A percentile compares a stretch with the other conserved stretches of the same genome.
phyloP scores from a whole-genome alignment of 2,888 invertebrate genomes.

The Stenoptilia bipunctidactyla region DNA sequence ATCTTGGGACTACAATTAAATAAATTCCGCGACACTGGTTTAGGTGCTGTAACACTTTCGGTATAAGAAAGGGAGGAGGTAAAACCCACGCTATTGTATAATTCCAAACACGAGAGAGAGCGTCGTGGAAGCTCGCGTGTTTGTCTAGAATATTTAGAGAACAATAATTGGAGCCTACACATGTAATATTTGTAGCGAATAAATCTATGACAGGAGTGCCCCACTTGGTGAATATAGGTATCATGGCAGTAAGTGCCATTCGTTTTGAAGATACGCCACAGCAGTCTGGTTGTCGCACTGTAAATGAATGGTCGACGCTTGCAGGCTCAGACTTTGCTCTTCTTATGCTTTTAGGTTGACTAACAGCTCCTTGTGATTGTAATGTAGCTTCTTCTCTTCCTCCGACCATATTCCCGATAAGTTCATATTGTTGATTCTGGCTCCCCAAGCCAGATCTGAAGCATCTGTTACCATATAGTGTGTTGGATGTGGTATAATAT shows the following conservation, averaged over 20 bases:
- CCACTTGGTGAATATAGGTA: slow-evolving; percentile 13
- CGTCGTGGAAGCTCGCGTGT: slow-evolving; percentile 12
- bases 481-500: slow-evolving; percentile 9
- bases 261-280: slow-evolving; percentile 8
- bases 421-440: slow-evolving; percentile 13
- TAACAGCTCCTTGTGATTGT: slow-evolving; percentile 18
- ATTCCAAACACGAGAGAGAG: slow-evolving; percentile 13
- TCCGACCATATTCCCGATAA: slow-evolving; percentile 16
- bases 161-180: slow-evolving; percentile 12
- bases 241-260: slow-evolving; percentile 18
- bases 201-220: slow-evolving; percentile 14
- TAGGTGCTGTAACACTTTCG: slow-evolving; percentile 9
- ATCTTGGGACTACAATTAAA: slow-evolving; percentile 11
- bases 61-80: slow-evolving; percentile 15
- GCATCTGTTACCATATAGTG: slow-evolving; percentile 18
- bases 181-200: slow-evolving; percentile 12
- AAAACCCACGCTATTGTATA: slow-evolving; percentile 16
- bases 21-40: slow-evolving; percentile 10
- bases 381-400: slow-evolving; percentile 10
- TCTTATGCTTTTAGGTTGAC: slow-evolving; percentile 12
- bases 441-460: slow-evolving; percentile 19
- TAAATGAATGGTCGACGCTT: slow-evolving; percentile 8
- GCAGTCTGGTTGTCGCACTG: slow-evolving; percentile 22
- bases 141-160: slow-evolving; percentile 10
- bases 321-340: slow-evolving; percentile 6